Conservation (phyloP, 2,797 vertebrate genomes). For the Acestrorhynchus altus region DNA sequence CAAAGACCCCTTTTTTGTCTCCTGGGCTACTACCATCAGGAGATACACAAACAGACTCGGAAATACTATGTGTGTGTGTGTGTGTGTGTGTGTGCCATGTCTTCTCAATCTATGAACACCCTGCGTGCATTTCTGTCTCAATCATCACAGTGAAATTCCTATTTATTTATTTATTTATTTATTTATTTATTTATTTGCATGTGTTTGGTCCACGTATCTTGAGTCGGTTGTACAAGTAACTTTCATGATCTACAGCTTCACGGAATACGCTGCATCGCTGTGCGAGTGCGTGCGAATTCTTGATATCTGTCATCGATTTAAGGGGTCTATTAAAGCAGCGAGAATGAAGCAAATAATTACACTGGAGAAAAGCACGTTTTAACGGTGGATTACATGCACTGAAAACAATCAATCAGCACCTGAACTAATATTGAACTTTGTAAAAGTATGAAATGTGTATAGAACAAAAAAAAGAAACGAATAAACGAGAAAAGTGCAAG, state of each 20-base stretch:
- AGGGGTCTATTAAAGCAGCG: constrained; percentile 21
- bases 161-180: too few relatives aligned
- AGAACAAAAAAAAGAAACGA: too few relatives aligned
- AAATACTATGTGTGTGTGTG: neutral
- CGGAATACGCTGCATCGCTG: neutral
- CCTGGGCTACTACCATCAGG: neutral
- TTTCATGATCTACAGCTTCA: too few relatives aligned
- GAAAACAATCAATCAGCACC: neutral
- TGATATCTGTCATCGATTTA: constrained; percentile 23
- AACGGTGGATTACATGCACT: neutral
- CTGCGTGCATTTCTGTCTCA: too few relatives aligned
- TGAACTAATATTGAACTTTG: neutral
- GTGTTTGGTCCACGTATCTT: too few relatives aligned
- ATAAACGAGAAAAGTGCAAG: neutral
- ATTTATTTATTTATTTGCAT: too few relatives aligned
- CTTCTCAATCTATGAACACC: too few relatives aligned
- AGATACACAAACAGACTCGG: neutral
- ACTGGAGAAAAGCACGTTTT: neutral
- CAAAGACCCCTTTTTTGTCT: constrained; percentile 24
- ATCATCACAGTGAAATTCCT: too few relatives aligned
- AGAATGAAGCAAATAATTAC: constrained; percentile 26
- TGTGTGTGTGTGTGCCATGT: too few relatives aligned
- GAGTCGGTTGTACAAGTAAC: too few relatives aligned
- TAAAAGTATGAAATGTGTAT: neutral
- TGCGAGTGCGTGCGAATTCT: neutral